Conservation (phyloP, 1,140 invertebrate species). For the Aphelenchoides fujianensis region DNA sequence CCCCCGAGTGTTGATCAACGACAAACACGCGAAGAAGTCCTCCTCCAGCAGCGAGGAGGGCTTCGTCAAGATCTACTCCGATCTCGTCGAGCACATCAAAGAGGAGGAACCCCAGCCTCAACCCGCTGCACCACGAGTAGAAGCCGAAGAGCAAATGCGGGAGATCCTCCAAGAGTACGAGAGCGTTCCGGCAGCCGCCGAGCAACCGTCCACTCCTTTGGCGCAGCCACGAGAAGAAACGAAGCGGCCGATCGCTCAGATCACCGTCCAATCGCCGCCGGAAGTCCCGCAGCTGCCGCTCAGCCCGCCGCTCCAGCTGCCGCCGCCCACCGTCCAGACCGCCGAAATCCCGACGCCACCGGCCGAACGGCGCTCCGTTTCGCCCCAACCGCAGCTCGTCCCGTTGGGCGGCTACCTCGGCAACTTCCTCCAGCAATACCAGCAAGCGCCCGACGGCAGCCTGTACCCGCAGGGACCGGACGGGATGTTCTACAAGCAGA, state of each 20-base stretch:
- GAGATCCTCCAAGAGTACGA: conserved; percentile 14
- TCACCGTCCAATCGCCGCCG: neutral
- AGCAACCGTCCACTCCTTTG: neutral
- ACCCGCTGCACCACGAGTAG: neutral
- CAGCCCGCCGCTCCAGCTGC: neutral
- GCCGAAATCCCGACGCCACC: neutral
- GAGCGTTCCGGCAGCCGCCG: neutral
- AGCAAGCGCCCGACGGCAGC: neutral
- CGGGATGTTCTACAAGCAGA: conserved; percentile 2
- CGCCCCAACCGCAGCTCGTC: neutral
- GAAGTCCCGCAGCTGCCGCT: no score
- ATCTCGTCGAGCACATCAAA: conserved; percentile 5
- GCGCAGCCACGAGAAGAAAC: no score
- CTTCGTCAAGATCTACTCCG: conserved; percentile 37
- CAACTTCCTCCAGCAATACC: neutral
- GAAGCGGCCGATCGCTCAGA: neutral
- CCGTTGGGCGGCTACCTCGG: neutral
- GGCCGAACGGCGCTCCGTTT: neutral
- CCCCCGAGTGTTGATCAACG: neutral
- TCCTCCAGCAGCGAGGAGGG: conserved; percentile 43
- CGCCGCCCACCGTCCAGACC: neutral
- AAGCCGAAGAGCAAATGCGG: neutral
- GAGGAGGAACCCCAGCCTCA: no score
- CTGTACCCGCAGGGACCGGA: conserved; percentile 10
- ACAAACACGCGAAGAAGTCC: conserved; percentile 21